These are phyloP conservation scores for Morelia viridis DNA, from an alignment of 2,797 vertebrate species.

Conservation along the genomic window DNA sequence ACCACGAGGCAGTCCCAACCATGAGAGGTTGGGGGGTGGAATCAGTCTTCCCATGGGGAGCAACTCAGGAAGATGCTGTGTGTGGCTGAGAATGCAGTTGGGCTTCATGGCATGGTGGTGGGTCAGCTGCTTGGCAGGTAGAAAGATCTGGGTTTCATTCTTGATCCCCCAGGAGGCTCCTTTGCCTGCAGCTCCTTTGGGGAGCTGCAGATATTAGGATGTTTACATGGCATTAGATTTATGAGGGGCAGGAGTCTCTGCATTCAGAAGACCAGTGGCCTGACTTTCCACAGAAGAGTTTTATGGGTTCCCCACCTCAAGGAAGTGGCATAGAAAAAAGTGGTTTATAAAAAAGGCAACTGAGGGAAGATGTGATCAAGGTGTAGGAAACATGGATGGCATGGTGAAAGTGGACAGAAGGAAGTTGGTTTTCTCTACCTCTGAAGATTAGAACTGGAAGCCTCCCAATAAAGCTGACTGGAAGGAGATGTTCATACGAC, in stretches of 20 bases:
- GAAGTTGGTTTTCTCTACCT: neutral
- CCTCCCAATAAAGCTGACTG: neutral
- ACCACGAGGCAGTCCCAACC: neutral
- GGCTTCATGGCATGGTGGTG: neutral
- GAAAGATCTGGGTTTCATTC: neutral
- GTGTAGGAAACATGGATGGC: neutral
- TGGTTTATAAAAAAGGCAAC: neutral
- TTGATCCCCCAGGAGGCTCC: fast-evolving
- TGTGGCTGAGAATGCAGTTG: neutral
- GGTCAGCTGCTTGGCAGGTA: neutral
- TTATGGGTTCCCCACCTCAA: neutral
- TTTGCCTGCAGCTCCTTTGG: neutral
- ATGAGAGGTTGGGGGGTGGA: too few relatives aligned
- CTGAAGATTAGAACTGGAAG: neutral
- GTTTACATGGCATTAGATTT: neutral
- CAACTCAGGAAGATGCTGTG: neutral
- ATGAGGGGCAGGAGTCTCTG: neutral
- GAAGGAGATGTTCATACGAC: neutral
- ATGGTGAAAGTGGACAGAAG: neutral
- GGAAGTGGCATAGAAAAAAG: neutral
- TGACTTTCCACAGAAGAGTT: neutral
- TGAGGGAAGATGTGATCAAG: neutral
- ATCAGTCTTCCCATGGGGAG: too few relatives aligned
- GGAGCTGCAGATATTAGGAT: neutral
- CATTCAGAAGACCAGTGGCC: neutral